Evolutionary conservation across 37 sponge, comb jelly and placozoan species (phyloP), one percentile per base, ranked within the genome.

Genomic region (Geodia barretti): DNA sequence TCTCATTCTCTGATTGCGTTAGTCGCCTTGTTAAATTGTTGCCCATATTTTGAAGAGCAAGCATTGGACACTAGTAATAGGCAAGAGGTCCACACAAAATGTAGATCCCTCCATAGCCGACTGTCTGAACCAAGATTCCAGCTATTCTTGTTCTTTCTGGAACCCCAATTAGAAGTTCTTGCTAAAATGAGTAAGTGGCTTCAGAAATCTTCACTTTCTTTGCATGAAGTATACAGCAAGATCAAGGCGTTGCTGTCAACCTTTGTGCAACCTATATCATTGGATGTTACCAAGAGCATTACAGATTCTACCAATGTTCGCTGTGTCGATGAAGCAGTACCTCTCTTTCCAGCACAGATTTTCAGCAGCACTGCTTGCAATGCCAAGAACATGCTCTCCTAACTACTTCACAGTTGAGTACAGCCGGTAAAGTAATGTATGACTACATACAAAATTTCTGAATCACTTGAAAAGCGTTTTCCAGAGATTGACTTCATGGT

Each of bases 31-130:
- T n/a, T n/a, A n/a, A n/a, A n/a, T n/a, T n/a, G n/a, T n/a, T n/a
- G n/a, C n/a, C n/a, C n/a, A n/a, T 73, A 73, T 41, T 73, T 73
- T 73, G 74, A 73, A 73, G 74, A 73, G 54, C 74, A 73, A 39
- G 58, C 47, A 28, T 23, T 35, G 36, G 74, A 41, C 43, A 73
- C 74, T 47, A 11, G 9, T 3, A 73, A 73, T 29, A 73, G 74
- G 28, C 4, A 28, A 24, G 74, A 47, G 8, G 74, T 73, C 43
- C 74, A 58, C 25, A 73, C n/a, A 47, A 41, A 42, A 26, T 73
- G 74, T 58, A 17, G 74, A 73, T 47, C 41, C 74, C n/a, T 73
- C 20, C 74, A 39, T 73, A 58, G 5, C 11, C 11, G 60, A 19
- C 60, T 58, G 19, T 58, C 60, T 11, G 19, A 21, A 19, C 60